phyloP scores from a whole-genome alignment of 2,888 invertebrate species.

The Congeria kusceri region DNA sequence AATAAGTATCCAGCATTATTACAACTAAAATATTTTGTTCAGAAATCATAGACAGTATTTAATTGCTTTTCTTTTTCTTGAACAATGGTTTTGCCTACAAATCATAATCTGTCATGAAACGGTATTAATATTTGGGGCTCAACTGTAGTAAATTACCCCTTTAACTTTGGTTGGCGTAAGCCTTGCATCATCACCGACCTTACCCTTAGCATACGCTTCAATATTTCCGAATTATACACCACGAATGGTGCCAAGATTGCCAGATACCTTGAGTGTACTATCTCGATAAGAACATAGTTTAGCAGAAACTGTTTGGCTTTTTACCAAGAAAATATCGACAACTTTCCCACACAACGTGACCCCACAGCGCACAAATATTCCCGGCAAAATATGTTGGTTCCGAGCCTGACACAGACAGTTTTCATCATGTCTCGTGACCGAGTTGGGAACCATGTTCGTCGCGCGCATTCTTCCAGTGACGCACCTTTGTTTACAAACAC shows the following conservation, averaged over 20 bases:
- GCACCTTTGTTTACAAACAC: slow-evolving; percentile 38
- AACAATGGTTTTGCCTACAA: too few relatives aligned
- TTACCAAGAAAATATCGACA: neutral
- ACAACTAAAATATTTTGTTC: too few relatives aligned
- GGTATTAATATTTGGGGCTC: too few relatives aligned
- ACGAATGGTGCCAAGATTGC: neutral
- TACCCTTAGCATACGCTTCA: neutral
- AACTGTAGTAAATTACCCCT: neutral
- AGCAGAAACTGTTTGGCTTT: neutral
- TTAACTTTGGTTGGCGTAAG: slow-evolving; percentile 13
- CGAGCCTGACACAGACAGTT: too few relatives aligned
- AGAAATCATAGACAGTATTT: too few relatives aligned
- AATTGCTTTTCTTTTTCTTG: too few relatives aligned
- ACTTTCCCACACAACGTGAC: slow-evolving; percentile 1
- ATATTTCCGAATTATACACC: neutral
- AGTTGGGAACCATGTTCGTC: neutral
- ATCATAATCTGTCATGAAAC: too few relatives aligned
- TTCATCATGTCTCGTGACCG: too few relatives aligned
- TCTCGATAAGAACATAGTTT: neutral
- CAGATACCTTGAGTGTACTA: neutral
- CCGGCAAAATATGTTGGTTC: neutral
- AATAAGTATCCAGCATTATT: too few relatives aligned
- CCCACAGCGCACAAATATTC: neutral
- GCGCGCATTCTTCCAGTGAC: slow-evolving; percentile 1
- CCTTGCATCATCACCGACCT: slow-evolving; percentile 23